Evolutionary conservation across 2,113 vertebrate genomes (phyloP), one percentile per base, ranked within the genome.

Genomic region (Mionectes macconnelli): DNA sequence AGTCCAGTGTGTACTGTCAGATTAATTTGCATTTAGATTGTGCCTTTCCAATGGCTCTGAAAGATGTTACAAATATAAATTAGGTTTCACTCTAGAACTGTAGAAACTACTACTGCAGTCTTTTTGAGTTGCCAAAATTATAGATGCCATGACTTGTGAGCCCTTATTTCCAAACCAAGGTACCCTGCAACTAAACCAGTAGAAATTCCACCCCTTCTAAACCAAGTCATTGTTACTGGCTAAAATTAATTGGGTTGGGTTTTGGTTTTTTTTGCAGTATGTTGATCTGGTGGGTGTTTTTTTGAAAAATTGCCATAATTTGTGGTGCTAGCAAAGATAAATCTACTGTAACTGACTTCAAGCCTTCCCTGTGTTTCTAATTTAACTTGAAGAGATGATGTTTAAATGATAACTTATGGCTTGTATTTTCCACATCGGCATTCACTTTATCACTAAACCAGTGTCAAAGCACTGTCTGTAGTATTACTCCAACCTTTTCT

Each of bases 21-120:
- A 50, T 86, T 70, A 84, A 68, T 91, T 91, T 93, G 68, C 62
- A 84, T 90, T 93, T 92, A 78, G 28, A 93, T 42, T 81, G 56
- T 81, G 64, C n/a, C 35, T 94, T 93, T 92, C 49, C 49, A 75
- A 84, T 56, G 28, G 12, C 44, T 90, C 72, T 60, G 76, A 81
- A 78, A 84, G 25, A 74, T 12, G 6, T 52, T 80, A 64, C 17
- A 77, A 77, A 81, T 49, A 52, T 11, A 80, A 91, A 80, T 74
- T 14, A 55, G 9, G 9, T 53, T 87, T 77, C 59, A 55, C 9
- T 17, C 9, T 35, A 63, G 44, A 44, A 39, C n/a, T 56, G 39
- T 31, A 69, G 45, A 69, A 91, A 66, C 6, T 11, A 47, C 52
- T 91, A 5, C 31, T 55, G 13, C 30, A 74, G 12, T 35, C 6